A percentile compares a stretch with the other conserved stretches of the same genome.
These are phyloP conservation scores for Cryptoleucopteryx plumbea DNA, from an alignment of 2,113 vertebrate genomes.

Conservation along the genomic window DNA sequence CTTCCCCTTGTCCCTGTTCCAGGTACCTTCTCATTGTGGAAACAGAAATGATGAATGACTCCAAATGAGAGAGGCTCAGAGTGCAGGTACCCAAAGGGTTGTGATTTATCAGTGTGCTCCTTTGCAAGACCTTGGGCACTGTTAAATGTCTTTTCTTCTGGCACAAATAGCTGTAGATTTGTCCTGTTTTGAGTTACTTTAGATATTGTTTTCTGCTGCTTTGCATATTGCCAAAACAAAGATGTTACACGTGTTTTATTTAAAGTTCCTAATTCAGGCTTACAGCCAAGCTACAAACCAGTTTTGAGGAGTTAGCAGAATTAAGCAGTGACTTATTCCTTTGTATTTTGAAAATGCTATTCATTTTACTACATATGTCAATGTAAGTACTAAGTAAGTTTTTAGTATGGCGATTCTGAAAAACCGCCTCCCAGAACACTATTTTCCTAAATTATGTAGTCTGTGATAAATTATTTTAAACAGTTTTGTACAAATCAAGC, in stretches of 20 bases:
- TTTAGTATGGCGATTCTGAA: neutral
- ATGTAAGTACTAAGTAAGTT: neutral
- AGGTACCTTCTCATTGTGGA: neutral
- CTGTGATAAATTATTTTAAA: neutral
- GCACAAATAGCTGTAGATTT: neutral
- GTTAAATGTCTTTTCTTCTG: neutral
- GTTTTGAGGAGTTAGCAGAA: neutral
- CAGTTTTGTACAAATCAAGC: constrained; percentile 14
- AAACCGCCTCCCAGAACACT: neutral
- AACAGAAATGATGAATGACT: neutral
- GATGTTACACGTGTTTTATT: neutral
- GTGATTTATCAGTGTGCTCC: neutral
- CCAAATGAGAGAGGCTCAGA: neutral
- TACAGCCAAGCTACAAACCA: neutral
- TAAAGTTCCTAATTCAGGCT: neutral
- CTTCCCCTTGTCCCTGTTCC: neutral
- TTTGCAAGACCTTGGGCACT: neutral
- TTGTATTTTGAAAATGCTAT: neutral
- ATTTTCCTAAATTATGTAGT: neutral
- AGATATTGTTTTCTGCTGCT: neutral
- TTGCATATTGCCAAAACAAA: neutral
- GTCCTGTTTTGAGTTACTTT: neutral
- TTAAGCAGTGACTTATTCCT: neutral
- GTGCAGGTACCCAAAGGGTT: neutral
- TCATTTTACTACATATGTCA: neutral